Evolutionary conservation across 2,113 vertebrate species (phyloP).

Genomic region (Scomber scombrus): DNA sequence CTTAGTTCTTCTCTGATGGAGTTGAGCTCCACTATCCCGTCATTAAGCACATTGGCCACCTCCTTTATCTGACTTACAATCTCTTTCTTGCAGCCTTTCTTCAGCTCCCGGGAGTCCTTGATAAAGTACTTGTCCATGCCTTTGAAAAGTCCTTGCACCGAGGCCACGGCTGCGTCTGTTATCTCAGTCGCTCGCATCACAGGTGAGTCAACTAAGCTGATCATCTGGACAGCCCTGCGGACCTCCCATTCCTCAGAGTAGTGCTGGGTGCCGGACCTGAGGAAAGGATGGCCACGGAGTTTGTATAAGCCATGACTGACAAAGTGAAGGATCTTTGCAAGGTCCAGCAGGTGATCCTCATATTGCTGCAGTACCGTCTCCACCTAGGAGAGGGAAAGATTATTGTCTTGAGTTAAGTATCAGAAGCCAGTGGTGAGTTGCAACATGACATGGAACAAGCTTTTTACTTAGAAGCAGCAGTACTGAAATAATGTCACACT

Average conservation of each 20-base stretch:
- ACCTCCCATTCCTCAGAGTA: slow-evolving; percentile 82
- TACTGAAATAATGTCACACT: neutral
- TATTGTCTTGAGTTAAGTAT: neutral
- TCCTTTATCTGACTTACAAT: slow-evolving; percentile 72
- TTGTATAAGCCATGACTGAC: slow-evolving; percentile 74
- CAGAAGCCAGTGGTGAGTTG: neutral
- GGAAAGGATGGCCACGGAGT: slow-evolving; percentile 76
- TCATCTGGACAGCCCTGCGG: slow-evolving; percentile 75
- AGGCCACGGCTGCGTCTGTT: neutral
- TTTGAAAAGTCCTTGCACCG: slow-evolving; percentile 71
- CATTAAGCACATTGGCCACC: slow-evolving; percentile 74
- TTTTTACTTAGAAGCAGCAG: neutral
- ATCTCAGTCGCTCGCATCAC: slow-evolving; percentile 53
- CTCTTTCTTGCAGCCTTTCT: slow-evolving; percentile 77
- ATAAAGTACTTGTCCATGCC: slow-evolving; percentile 83
- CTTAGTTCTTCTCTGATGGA: slow-evolving; percentile 79
- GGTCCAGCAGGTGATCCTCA: slow-evolving; percentile 70
- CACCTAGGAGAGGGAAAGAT: slow-evolving; percentile 39
- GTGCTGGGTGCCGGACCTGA: slow-evolving; percentile 80
- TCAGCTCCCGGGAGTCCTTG: slow-evolving; percentile 80
- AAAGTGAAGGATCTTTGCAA: slow-evolving; percentile 77
- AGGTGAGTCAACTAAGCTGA: slow-evolving; percentile 64
- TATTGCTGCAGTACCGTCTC: slow-evolving; percentile 73
- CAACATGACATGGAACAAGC: neutral
- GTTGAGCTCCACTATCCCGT: slow-evolving; percentile 76